Evolutionary conservation across 2,113 vertebrate genomes (phyloP), one percentile per base, ranked within the genome.

Genomic region (Phycodurus eques): DNA sequence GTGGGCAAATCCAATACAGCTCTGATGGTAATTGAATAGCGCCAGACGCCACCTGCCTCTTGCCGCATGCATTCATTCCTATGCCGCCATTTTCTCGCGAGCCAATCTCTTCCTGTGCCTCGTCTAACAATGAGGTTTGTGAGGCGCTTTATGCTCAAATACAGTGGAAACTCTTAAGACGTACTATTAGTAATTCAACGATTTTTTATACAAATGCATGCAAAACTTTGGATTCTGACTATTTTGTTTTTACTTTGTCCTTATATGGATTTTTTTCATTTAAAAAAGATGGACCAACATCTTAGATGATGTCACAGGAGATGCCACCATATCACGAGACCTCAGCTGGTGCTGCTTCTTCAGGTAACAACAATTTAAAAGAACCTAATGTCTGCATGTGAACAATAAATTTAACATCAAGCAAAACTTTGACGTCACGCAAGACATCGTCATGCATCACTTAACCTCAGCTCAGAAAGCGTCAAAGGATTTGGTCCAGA

Each of bases 1-100:
- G 79, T 78, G 65, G 76, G 73, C 72, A 78, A 87, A 88, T 91
- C 83, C 77, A 89, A 91, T 88, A 73, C 72, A 63, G 84, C 73
- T 81, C 83, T 85, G 87, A 88, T 87, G 82, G 86, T 90, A 90
- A 91, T 89, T 87, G 85, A 91, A 89, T 87, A 81, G 83, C 85
- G 83, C 70, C 80, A 85, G 89, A 88, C 83, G 81, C 81, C 86
- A 90, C 86, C 90, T 89, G 88, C 80, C 85, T 91, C 82, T 83
- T 44, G 69, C 49, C 11, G 42, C 73, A 51, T 47, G 70, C 78
- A 74, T 77, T 83, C 82, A 82, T 79, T 79, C 77, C 33, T 63
- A 49, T 61, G 60, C 67, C 70, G 68, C 67, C 70, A 85, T 87
- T 74, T 83, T 56, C 83, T 85, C 84, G 79, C 68, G 73, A 80